Evolutionary conservation across 2,113 vertebrate species (phyloP).

Genomic region (Hiodon alosoides): DNA sequence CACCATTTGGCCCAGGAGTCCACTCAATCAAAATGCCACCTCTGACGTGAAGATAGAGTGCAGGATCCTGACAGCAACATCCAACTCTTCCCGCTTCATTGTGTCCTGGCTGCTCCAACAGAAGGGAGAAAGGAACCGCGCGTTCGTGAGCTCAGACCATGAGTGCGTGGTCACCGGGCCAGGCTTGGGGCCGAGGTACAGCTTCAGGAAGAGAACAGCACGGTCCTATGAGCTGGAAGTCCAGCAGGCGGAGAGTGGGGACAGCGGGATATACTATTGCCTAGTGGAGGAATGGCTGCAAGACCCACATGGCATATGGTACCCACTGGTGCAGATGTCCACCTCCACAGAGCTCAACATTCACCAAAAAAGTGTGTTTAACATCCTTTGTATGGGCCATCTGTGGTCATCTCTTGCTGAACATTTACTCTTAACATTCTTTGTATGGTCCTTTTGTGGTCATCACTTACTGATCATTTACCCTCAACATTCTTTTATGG

Average conservation of each 20-base stretch:
- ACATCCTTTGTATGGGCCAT: too few relatives aligned
- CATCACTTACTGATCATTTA: too few relatives aligned
- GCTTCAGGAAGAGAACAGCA: conserved; percentile 33
- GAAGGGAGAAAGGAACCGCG: conserved; percentile 11
- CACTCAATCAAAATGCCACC: conserved; percentile 1
- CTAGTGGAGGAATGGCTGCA: conserved; percentile 61
- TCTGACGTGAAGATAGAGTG: conserved; percentile 51
- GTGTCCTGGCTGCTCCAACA: conserved; percentile 52
- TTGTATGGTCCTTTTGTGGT: too few relatives aligned
- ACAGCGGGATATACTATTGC: conserved; percentile 53
- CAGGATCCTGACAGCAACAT: conserved; percentile 7
- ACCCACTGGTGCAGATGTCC: conserved; percentile 28
- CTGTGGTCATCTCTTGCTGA: too few relatives aligned
- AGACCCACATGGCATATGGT: conserved; percentile 54
- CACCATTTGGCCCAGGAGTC: background rate
- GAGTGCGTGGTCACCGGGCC: conserved; percentile 36
- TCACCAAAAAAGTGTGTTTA: too few relatives aligned
- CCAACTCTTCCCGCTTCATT: conserved; percentile 43
- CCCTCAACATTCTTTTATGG: too few relatives aligned
- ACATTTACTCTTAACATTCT: too few relatives aligned
- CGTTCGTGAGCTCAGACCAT: conserved; percentile 41
- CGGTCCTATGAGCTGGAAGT: conserved; percentile 50
- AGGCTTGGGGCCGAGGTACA: conserved; percentile 40
- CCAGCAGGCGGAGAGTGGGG: conserved; percentile 37
- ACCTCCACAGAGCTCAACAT: too few relatives aligned